These are phyloP conservation scores for Galeopsomyia nigrocyanea DNA, from an alignment of 2,888 invertebrate genomes.

Conservation along the genomic window DNA sequence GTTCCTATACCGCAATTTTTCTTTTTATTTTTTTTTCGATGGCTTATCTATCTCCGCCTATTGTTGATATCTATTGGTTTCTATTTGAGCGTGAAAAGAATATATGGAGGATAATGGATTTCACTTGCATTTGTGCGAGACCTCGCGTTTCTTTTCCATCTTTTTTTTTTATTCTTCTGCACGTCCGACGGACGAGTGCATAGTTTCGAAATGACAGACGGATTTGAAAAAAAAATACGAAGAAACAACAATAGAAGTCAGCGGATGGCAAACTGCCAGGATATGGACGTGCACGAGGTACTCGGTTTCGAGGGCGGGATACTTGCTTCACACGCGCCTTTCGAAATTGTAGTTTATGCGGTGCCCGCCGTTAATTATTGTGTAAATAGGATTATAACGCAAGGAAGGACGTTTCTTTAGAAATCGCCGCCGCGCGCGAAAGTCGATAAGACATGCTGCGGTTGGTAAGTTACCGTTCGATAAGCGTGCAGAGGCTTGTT, in stretches of 20 bases:
- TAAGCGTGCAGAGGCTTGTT: not conserved
- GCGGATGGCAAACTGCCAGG: slow-evolving; percentile 4
- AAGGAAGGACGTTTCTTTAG: not conserved
- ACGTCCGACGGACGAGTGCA: slow-evolving; percentile 3
- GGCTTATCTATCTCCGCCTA: no score
- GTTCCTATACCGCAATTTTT: no score
- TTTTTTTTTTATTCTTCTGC: not conserved
- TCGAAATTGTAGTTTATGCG: no score
- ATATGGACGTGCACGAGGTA: not conserved
- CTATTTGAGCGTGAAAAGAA: no score
- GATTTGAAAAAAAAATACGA: not conserved
- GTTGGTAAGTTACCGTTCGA: slow-evolving; percentile 38
- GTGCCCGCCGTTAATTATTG: no score
- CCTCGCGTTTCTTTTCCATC: slow-evolving; percentile 8
- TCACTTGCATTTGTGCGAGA: not conserved
- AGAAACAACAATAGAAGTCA: not conserved
- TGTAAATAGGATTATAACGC: no score
- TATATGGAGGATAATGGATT: no score
- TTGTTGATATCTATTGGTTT: no score
- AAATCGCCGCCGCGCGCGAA: not conserved
- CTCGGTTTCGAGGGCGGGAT: not conserved
- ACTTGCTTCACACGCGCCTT: no score
- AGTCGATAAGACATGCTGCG: slow-evolving; percentile 27
- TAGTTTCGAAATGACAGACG: slow-evolving; percentile 21
- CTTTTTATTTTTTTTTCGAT: no score